Conservation (phyloP, 2,797 vertebrate genomes). For the Acrossocheilus wenchowensis region DNA sequence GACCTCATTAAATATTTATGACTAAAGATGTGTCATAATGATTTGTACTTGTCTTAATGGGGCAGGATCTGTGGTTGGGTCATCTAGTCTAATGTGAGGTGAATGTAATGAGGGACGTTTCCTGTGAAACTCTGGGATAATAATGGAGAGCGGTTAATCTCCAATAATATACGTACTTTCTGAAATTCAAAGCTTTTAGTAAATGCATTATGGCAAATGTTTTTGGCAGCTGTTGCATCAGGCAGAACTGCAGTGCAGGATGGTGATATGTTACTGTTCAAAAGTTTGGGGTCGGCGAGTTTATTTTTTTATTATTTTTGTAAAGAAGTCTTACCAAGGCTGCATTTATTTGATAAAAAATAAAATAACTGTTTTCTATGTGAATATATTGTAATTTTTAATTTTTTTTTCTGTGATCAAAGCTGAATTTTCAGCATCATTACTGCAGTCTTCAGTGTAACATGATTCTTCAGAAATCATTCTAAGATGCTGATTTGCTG, state of each 20-base stretch:
- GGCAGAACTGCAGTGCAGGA: not conserved
- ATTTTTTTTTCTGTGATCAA: not conserved
- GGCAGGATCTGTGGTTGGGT: not conserved
- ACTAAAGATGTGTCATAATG: conserved; percentile 47
- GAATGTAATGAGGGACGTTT: not conserved
- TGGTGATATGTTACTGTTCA: not conserved
- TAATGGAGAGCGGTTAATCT: not conserved
- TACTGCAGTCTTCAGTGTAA: not conserved
- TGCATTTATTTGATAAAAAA: conserved; percentile 1
- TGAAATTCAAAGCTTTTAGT: not conserved
- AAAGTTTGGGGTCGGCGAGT: not conserved
- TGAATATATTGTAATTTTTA: not conserved
- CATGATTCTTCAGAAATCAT: not conserved
- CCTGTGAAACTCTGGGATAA: not conserved
- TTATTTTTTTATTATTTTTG: too few relatives aligned
- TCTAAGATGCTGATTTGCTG: not conserved
- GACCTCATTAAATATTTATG: conserved; percentile 61
- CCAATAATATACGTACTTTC: not conserved
- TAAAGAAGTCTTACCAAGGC: not conserved
- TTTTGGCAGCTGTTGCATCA: not conserved
- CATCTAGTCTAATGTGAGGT: not conserved
- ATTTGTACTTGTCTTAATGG: conserved; percentile 10
- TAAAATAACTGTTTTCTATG: not conserved
- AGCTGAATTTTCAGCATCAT: not conserved
- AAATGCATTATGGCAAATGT: not conserved